Evolutionary conservation across 1,140 invertebrate genomes (phyloP).

Genomic region (Andricus grossulariae): DNA sequence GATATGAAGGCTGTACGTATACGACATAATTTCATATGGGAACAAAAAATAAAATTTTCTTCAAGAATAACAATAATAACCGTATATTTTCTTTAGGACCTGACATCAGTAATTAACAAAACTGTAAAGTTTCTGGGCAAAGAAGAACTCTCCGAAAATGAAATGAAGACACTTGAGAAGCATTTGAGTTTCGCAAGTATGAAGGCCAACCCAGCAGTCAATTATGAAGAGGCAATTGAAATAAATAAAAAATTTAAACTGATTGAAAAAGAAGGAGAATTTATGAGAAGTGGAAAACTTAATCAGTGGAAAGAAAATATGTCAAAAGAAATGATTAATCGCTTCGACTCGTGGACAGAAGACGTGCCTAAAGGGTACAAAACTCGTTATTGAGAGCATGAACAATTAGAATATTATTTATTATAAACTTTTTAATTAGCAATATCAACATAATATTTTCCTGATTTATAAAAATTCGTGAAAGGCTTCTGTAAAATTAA

Average conservation of each 20-base stretch:
- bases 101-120: conserved; percentile 77
- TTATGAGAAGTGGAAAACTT: conserved; percentile 72
- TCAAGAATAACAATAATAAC: not conserved
- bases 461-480: no score
- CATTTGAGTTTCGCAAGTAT: conserved; percentile 84
- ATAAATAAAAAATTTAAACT: conserved; percentile 72
- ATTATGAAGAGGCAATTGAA: conserved; percentile 76
- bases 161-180: conserved; percentile 74
- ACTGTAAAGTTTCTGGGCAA: conserved; percentile 78
- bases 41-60: no score
- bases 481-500: no score
- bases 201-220: conserved; percentile 83
- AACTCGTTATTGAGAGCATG: not conserved
- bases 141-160: conserved; percentile 72
- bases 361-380: conserved; percentile 42
- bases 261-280: conserved; percentile 72
- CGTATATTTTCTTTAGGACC: conserved; percentile 68
- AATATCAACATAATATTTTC: no score
- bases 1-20: no score
- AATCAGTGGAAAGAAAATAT: conserved; percentile 80
- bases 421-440: no score
- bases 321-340: conserved; percentile 73
- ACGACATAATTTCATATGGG: conserved; percentile 77
- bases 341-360: conserved; percentile 55
- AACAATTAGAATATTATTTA: no score